These are phyloP conservation scores for Calliscelio sp. DNA, from an alignment of 2,888 invertebrate species.

Conservation along the genomic window DNA sequence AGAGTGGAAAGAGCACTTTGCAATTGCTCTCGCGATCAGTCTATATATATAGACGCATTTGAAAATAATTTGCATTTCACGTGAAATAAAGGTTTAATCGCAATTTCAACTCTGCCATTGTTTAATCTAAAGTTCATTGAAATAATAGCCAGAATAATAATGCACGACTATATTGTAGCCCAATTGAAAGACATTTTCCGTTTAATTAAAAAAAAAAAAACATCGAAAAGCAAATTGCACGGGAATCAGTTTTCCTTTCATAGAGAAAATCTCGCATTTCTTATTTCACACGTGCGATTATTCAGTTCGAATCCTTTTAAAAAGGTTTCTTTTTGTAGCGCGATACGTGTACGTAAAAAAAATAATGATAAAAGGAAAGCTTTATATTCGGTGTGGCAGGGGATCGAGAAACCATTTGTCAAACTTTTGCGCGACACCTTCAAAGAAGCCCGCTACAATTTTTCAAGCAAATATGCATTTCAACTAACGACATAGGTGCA, in stretches of 20 bases:
- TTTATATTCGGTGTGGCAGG: constrained; percentile 23
- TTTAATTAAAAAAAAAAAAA: no score
- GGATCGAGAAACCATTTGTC: constrained; percentile 71
- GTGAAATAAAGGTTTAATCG: constrained; percentile 14
- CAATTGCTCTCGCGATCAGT: constrained; percentile 36
- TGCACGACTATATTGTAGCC: no score
- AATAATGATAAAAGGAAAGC: constrained; percentile 10
- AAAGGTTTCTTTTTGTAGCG: background rate
- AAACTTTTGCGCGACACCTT: constrained; percentile 58
- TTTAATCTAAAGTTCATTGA: no score
- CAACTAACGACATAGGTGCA: constrained; percentile 57
- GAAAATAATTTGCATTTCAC: constrained; percentile 23
- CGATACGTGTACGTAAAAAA: constrained; percentile 4
- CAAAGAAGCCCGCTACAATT: constrained; percentile 50
- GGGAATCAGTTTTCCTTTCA: background rate
- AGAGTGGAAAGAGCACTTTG: constrained; percentile 50
- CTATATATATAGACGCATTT: constrained; percentile 28
- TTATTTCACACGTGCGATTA: background rate
- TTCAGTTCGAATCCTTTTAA: background rate
- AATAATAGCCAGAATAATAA: no score
- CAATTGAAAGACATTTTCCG: no score
- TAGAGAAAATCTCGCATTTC: background rate
- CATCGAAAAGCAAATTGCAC: no score
- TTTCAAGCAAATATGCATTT: constrained; percentile 69
- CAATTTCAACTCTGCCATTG: no score